Evolutionary conservation across 2,113 vertebrate genomes (phyloP).

Genomic region (Crotalus horridus): DNA sequence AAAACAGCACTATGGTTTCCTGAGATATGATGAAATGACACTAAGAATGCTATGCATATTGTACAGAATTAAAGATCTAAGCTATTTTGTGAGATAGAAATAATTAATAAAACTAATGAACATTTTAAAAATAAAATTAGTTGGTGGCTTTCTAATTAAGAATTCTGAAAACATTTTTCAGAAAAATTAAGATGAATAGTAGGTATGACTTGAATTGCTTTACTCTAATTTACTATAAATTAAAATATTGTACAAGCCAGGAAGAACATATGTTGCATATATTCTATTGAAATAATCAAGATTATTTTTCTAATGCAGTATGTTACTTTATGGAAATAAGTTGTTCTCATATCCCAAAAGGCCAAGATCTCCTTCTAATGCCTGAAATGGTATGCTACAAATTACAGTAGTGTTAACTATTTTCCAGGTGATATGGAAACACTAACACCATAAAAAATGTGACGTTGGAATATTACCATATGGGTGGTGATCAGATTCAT

Average conservation of each 20-base stretch:
- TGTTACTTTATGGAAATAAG: background rate
- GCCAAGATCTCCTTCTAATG: background rate
- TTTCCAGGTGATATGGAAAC: background rate
- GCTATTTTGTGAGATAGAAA: background rate
- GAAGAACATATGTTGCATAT: background rate
- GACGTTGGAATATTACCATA: background rate
- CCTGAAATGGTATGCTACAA: background rate
- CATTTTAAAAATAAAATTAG: background rate
- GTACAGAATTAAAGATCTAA: background rate
- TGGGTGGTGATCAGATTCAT: background rate
- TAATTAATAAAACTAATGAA: background rate
- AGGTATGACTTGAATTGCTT: background rate
- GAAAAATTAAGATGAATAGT: background rate
- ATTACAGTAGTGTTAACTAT: background rate
- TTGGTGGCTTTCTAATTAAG: background rate
- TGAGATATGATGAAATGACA: background rate
- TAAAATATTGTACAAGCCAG: background rate
- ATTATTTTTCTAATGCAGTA: background rate
- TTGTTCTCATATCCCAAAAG: background rate
- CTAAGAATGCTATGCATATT: background rate
- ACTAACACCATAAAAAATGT: background rate
- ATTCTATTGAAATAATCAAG: background rate
- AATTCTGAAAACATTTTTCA: background rate
- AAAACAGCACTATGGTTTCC: background rate
- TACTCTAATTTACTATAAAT: background rate